Conservation (phyloP, 1,140 invertebrate species). For the Contarinia nasturtii region DNA sequence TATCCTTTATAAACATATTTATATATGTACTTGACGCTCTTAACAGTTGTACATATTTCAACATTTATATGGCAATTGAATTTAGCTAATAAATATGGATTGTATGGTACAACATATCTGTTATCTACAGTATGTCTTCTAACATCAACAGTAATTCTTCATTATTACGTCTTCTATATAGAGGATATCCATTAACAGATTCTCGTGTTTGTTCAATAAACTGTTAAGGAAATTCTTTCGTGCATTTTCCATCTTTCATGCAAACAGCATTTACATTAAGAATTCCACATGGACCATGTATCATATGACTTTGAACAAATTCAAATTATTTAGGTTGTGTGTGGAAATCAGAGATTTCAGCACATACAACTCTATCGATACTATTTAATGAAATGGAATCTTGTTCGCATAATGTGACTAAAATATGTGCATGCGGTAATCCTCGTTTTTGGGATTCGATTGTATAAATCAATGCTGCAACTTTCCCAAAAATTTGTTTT, state of each 20-base stretch:
- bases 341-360: conserved; percentile 29
- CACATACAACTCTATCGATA: conserved; percentile 29
- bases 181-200: conserved; percentile 17
- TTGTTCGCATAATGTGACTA: neutral
- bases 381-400: conserved; percentile 9
- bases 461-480: conserved; percentile 26
- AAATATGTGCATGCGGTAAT: neutral
- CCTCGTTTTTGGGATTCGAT: conserved; percentile 16
- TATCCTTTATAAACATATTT: conserved; percentile 26
- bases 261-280: conserved; percentile 15
- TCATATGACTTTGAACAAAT: conserved; percentile 25
- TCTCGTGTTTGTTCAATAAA: too few species aligned
- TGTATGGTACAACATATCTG: conserved; percentile 32
- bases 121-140: conserved; percentile 20
- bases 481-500: conserved; percentile 13
- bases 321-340: conserved; percentile 23
- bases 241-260: conserved; percentile 13
- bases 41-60: conserved; percentile 26
- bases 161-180: conserved; percentile 11
- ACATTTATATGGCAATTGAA: conserved; percentile 15
- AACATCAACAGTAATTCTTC: neutral
- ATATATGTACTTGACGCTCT: conserved; percentile 29
- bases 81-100: conserved; percentile 25
- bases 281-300: conserved; percentile 31
- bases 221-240: conserved; percentile 10